A percentile compares a stretch with the other conserved stretches of the same genome.
Evolutionary conservation across 1,140 invertebrate genomes (phyloP).

Genomic region (Elymnias hypermnestra): DNA sequence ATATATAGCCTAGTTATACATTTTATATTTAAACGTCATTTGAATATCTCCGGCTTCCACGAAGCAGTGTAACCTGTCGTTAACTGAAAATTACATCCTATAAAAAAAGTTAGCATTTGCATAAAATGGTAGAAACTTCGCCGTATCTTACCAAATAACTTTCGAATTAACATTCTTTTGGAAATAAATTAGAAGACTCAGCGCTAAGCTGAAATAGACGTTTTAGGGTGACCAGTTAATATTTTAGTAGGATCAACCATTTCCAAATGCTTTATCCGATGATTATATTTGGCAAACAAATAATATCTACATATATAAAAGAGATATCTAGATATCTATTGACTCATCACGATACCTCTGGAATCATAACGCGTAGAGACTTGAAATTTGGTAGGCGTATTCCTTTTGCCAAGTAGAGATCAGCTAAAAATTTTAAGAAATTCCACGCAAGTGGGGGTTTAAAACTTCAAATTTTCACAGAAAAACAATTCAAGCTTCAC

Average conservation of each 20-base stretch:
- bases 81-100: conserved; percentile 22
- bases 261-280: not conserved
- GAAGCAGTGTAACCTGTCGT: conserved; percentile 12
- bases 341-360: too few species aligned
- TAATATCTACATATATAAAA: too few species aligned
- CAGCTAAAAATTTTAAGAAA: too few species aligned
- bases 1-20: not conserved
- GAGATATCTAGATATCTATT: too few species aligned
- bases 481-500: too few species aligned
- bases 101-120: conserved; percentile 32
- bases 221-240: conserved; percentile 16
- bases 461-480: too few species aligned
- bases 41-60: conserved; percentile 3
- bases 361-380: too few species aligned
- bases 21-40: not conserved
- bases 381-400: too few species aligned
- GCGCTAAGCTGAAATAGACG: conserved; percentile 29
- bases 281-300: too few species aligned
- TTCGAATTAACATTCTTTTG: conserved; percentile 49
- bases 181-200: conserved; percentile 45
- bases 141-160: conserved; percentile 30
- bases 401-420: too few species aligned
- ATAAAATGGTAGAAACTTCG: conserved; percentile 30
- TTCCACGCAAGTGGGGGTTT: too few species aligned
- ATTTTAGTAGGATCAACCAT: not conserved